These are phyloP conservation scores for Drosophila kanekoi DNA, from an alignment of 2,888 invertebrate species.

Conservation along the genomic window DNA sequence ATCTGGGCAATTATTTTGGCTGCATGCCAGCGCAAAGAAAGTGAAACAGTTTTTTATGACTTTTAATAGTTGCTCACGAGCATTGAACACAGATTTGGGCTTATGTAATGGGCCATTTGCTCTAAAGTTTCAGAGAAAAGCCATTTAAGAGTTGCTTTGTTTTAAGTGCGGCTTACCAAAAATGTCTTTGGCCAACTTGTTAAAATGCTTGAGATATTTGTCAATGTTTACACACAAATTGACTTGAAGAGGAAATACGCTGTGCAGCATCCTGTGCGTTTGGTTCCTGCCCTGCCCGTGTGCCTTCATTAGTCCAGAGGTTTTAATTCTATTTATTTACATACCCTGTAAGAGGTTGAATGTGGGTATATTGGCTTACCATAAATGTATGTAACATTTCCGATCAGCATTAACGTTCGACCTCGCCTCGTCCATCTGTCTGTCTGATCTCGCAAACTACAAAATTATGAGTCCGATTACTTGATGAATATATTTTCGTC, in stretches of 20 bases:
- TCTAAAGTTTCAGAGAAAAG: constrained; percentile 23
- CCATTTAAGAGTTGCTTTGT: constrained; percentile 1
- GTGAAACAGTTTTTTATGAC: constrained; percentile 48
- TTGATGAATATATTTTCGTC: too few species aligned
- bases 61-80: constrained; percentile 8
- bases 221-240: neutral
- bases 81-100: constrained; percentile 11
- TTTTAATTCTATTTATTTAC: neutral
- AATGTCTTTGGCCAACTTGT: constrained; percentile 5
- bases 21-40: constrained; percentile 51
- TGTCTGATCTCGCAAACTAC: too few species aligned
- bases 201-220: constrained; percentile 8
- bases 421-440: too few species aligned
- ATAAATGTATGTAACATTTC: too few species aligned
- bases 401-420: too few species aligned
- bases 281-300: neutral
- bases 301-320: neutral
- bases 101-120: constrained; percentile 32
- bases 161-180: constrained; percentile 16
- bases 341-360: too few species aligned
- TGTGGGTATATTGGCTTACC: too few species aligned
- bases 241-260: neutral
- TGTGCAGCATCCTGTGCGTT: constrained; percentile 2
- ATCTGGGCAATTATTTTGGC: constrained; percentile 32
- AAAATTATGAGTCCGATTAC: too few species aligned